A percentile compares a stretch with the other conserved stretches of the same genome.
Evolutionary conservation across 2,888 invertebrate genomes (phyloP).

Genomic region (Rhingia campestris): DNA sequence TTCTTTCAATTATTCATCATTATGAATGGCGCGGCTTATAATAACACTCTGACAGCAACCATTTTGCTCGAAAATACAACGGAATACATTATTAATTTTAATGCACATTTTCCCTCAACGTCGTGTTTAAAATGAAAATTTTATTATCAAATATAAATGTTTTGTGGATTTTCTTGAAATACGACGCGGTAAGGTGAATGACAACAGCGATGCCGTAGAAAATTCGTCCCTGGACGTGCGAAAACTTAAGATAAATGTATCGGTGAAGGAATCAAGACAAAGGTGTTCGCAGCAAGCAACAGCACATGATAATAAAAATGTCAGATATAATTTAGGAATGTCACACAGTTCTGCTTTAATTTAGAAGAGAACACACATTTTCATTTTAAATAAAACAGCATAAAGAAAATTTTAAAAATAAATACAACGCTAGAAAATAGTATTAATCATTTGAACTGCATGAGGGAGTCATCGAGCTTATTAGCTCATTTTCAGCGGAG

Average conservation of each 20-base stretch:
- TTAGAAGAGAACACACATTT: conserved; percentile 3
- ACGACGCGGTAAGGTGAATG: conserved; percentile 18
- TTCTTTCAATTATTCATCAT: conserved; percentile 52
- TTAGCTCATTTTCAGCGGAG: conserved; percentile 40
- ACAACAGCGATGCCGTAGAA: not conserved
- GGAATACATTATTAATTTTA: conserved; percentile 9
- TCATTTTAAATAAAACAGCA: conserved; percentile 21
- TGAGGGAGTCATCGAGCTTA: conserved; percentile 60
- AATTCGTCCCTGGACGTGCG: conserved; percentile 34
- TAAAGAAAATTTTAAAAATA: conserved; percentile 46
- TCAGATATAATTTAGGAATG: conserved; percentile 49
- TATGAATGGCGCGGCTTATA: conserved; percentile 40
- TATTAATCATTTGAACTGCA: conserved; percentile 58
- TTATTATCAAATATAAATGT: conserved; percentile 4
- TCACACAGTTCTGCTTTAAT: conserved; percentile 6
- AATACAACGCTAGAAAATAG: conserved; percentile 32
- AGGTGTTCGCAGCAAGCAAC: conserved; percentile 8
- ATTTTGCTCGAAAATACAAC: conserved; percentile 38
- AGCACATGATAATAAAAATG: conserved; percentile 24
- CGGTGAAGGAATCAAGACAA: conserved; percentile 5
- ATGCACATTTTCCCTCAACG: conserved; percentile 35
- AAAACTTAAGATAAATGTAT: not conserved
- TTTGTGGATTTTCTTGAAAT: not conserved
- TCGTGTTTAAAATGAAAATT: conserved; percentile 1
- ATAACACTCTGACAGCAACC: conserved; percentile 35